Percentiles rank a stretch among this genome's conserved stretches.
Evolutionary conservation across 92 coral and sea anemone genomes (phyloP).

Genomic region (Umimayanthus chanpuru): DNA sequence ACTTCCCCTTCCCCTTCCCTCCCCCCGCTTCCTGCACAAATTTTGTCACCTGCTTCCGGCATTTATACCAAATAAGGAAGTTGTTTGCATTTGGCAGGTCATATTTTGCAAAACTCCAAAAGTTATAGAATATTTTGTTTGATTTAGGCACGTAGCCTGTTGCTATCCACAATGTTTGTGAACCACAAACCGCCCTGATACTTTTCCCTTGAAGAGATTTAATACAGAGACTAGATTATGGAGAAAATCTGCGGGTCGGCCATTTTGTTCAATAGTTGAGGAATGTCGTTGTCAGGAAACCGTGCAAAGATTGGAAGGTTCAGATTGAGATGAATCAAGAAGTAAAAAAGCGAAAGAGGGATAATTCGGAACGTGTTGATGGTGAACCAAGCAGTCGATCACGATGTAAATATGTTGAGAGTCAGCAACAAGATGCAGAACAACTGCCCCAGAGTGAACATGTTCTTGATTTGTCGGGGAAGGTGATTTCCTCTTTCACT

Average conservation of each 20-base stretch:
- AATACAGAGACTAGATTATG: too few relatives aligned
- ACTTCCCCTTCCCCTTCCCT: neutral
- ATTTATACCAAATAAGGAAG: neutral
- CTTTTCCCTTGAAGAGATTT: neutral
- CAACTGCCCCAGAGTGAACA: neutral
- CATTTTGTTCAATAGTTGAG: neutral
- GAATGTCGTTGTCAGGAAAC: neutral
- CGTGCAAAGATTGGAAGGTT: neutral
- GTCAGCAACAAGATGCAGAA: neutral
- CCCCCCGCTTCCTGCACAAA: neutral
- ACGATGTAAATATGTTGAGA: neutral
- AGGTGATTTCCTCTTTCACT: neutral
- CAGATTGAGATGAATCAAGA: neutral
- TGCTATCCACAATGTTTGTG: neutral
- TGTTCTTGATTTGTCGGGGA: conserved; percentile 1
- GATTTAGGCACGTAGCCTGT: too few relatives aligned
- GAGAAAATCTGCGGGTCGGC: neutral
- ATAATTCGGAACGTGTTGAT: neutral
- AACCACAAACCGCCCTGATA: neutral
- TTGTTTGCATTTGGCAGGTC: neutral
- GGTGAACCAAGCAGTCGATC: neutral
- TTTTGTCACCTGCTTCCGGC: neutral
- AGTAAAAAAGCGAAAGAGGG: conserved; percentile 13
- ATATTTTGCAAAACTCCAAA: neutral
- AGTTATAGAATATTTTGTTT: neutral